Base-by-base conservation (phyloP, 2,888 invertebrate species). In the Drosophila engyochracea region DNA sequence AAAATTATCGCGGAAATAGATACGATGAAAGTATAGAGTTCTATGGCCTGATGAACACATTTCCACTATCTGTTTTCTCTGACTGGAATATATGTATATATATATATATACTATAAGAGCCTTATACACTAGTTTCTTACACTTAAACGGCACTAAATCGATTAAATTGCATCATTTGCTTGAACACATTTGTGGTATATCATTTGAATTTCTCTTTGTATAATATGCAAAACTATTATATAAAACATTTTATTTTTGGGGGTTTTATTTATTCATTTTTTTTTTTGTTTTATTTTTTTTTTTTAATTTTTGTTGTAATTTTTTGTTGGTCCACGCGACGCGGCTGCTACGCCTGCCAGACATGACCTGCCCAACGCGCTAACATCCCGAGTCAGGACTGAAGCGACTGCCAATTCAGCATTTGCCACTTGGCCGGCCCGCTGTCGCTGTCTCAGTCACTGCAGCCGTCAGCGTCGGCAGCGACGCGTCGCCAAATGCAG, bases 371-470 rank as follows among this genome's bases (percentile, higher is more conserved):
- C 93, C 92, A 93, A 93, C 93, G 92, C 92, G 92, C 89, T 91
- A 93, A 93, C 93, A 93, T 92, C 93, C 93, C 93, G 93, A 93
- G 93, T 92, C 93, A 93, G 93, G 93, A 93, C 93, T 93, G 92
- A 92, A 91, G 82, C 81, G 76, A 75, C 77, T 79, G 78, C 90
- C 75, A 82, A 81, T 79, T 74, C 77, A 83, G 78, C 74, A 67
- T 54, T 59, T 63, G 75, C 80, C 76, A 74, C 61, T 73, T 74
- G 60, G 71, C 71, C 71, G 69, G 33, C 41, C 55, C 74, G 71
- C 55, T 51, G 74, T 51, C 58, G 65, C 70, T 9, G 74, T 41
- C 25, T 70, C 70, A 44, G 54, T 41, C 39, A 73, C 70, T 19
- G 76, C 51, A 62, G 72, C 58, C 49, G 79, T 58, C 53, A 63